Base-by-base conservation (phyloP, 2,113 vertebrate species). In the Archocentrus centrarchus region DNA sequence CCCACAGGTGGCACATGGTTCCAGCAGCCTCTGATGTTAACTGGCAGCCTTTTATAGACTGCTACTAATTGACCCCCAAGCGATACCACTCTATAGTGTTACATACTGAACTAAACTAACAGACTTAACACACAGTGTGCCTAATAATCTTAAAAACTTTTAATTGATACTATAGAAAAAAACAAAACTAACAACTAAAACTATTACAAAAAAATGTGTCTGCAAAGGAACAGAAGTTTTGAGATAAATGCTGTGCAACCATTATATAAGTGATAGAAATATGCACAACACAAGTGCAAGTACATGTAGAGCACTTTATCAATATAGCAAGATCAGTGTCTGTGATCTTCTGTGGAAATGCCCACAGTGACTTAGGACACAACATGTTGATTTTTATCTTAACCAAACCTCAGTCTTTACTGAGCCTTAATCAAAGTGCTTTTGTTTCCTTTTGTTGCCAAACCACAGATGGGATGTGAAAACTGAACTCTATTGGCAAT, bases 381-480 rank as follows among this genome's bases (percentile, higher is more conserved):
- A 58, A 58, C 55, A 47, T 47, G 35, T 17, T 68, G 53, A 68
- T 59, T 22, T 30, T 11, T 44, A 20, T 57, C 58, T 39, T 27
- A 59, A 59, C 24, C 24, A 22, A 24, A 70, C 44, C 24, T 53
- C 44, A 73, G 27, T 73, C 24, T 73, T 53, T 53, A 32, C 24
- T 73, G 68, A 73, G 61, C 30, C 32, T 9, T 18, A 70, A 70
- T 47, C 53, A 53, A 55, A 76, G 37, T 0, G 70, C n/a, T 58
- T 62, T 11, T 75, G 32, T 32, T 82, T 35, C 35, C 22, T 82
- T 35, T 60, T 81, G n/a, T 75, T 61, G 59, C 47, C 73, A 47
- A 41, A 66, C 81, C 73, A 59, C 60, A 77, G 50, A 59, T 47
- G 37, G 62, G 35, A 58, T 55, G 27, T 35, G 27, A 73, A 73